Conservation (phyloP, 2,888 invertebrate species). For the Xestia sexstrigata region DNA sequence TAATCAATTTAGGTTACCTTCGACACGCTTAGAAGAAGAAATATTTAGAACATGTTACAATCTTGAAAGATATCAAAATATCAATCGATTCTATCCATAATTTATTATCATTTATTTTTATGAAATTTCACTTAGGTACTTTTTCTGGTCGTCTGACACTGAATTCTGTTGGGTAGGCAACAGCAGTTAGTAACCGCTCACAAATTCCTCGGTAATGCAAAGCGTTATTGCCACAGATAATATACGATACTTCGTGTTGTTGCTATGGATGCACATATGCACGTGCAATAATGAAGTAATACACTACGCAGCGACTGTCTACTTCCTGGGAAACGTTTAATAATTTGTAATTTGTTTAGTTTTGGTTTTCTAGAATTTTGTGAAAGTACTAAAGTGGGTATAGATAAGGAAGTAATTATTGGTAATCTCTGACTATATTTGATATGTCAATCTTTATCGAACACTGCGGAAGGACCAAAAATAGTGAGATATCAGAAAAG, state of each 20-base stretch:
- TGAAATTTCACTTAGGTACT: background rate
- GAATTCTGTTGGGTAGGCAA: slow-evolving; percentile 3
- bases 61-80: background rate
- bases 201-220: slow-evolving; percentile 24
- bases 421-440: slow-evolving; percentile 14
- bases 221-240: slow-evolving; percentile 35
- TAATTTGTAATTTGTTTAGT: background rate
- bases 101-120: background rate
- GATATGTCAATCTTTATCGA: slow-evolving; percentile 29
- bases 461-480: slow-evolving; percentile 31
- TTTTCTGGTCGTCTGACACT: background rate
- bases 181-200: slow-evolving; percentile 14
- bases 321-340: background rate
- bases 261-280: slow-evolving; percentile 41
- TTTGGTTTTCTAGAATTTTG: slow-evolving; percentile 19
- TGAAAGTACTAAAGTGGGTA: slow-evolving; percentile 1
- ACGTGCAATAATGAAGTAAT: slow-evolving; percentile 30
- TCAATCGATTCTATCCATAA: background rate
- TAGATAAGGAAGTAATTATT: slow-evolving; percentile 27
- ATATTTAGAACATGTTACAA: background rate
- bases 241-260: too few relatives aligned
- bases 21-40: background rate
- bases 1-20: too few relatives aligned
- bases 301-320: slow-evolving; percentile 7
- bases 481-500: background rate